These are phyloP conservation scores for Drosophila birchii DNA, from an alignment of 2,888 invertebrate genomes.

Conservation along the genomic window DNA sequence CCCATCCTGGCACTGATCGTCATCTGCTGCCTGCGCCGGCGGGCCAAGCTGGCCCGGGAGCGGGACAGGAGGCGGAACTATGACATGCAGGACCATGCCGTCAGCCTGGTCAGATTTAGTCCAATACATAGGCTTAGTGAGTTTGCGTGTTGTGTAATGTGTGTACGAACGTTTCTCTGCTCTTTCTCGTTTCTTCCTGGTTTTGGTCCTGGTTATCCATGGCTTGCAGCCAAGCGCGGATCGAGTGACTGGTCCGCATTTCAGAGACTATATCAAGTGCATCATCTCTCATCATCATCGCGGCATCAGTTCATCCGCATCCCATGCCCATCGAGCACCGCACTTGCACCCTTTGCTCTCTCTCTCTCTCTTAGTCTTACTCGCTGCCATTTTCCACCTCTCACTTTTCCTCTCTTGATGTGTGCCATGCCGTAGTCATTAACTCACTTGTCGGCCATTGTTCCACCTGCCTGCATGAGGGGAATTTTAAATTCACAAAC, in stretches of 20 bases:
- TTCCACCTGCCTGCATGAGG: constrained; percentile 55
- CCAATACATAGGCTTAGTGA: constrained; percentile 90
- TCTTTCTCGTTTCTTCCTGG: constrained; percentile 12
- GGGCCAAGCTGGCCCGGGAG: constrained; percentile 93
- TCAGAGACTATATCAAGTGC: constrained; percentile 5
- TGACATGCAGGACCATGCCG: constrained; percentile 92
- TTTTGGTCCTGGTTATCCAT: neutral
- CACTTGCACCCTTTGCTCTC: constrained; percentile 12
- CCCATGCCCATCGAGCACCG: neutral
- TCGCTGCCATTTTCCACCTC: constrained; percentile 8
- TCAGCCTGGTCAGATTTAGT: constrained; percentile 92
- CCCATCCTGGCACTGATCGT: constrained; percentile 93
- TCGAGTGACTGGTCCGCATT: constrained; percentile 24
- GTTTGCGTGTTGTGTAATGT: constrained; percentile 84
- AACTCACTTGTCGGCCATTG: constrained; percentile 40
- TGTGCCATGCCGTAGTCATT: constrained; percentile 43
- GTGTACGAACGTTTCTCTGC: constrained; percentile 42
- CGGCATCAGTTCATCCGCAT: constrained; percentile 2
- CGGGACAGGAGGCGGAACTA: constrained; percentile 92
- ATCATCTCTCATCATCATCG: neutral
- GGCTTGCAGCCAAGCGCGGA: constrained; percentile 25
- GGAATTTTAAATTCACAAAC: constrained; percentile 32
- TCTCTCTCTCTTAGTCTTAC: neutral
- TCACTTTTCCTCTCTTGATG: constrained; percentile 24
- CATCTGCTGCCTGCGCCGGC: constrained; percentile 92